Percentiles rank a stretch among this genome's conserved stretches.
Evolutionary conservation across 1,140 invertebrate genomes (phyloP).

Genomic region (Hyles vespertilio): DNA sequence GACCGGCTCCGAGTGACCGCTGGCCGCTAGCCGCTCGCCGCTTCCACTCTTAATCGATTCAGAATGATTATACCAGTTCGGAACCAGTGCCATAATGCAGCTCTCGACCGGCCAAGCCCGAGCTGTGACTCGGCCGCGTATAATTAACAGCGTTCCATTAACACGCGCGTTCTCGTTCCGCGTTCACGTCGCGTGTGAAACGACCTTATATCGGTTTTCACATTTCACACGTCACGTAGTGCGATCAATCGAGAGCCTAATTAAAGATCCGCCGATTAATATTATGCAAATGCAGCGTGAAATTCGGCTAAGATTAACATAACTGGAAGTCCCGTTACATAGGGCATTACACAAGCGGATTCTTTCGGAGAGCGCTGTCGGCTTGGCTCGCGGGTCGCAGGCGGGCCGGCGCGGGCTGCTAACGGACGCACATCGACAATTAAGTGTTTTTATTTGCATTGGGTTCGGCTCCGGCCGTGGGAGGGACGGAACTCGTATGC

Average conservation of each 20-base stretch:
- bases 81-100: neutral
- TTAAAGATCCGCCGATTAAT: slow-evolving; percentile 54
- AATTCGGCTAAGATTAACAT: slow-evolving; percentile 72
- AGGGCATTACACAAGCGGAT: slow-evolving; percentile 66
- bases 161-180: too few relatives aligned
- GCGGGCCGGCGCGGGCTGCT: slow-evolving; percentile 37
- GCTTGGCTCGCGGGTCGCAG: slow-evolving; percentile 28
- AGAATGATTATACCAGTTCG: slow-evolving; percentile 1
- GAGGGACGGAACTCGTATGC: slow-evolving; percentile 32
- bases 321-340: slow-evolving; percentile 71
- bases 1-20: slow-evolving; percentile 19
- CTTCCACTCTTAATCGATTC: slow-evolving; percentile 30
- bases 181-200: neutral
- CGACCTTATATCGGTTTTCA: slow-evolving; percentile 14
- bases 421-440: slow-evolving; percentile 64
- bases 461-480: slow-evolving; percentile 51
- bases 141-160: too few relatives aligned
- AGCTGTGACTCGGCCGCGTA: neutral
- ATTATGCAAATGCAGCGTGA: slow-evolving; percentile 45
- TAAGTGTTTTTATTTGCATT: slow-evolving; percentile 66
- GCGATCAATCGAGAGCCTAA: slow-evolving; percentile 28
- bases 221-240: slow-evolving; percentile 1
- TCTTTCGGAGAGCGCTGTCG: slow-evolving; percentile 33
- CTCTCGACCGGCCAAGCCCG: neutral
- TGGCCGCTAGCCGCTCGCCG: slow-evolving; percentile 26